Evolutionary conservation across 2,113 vertebrate species (phyloP).

Genomic region (Tretioscincus oriximinensis): DNA sequence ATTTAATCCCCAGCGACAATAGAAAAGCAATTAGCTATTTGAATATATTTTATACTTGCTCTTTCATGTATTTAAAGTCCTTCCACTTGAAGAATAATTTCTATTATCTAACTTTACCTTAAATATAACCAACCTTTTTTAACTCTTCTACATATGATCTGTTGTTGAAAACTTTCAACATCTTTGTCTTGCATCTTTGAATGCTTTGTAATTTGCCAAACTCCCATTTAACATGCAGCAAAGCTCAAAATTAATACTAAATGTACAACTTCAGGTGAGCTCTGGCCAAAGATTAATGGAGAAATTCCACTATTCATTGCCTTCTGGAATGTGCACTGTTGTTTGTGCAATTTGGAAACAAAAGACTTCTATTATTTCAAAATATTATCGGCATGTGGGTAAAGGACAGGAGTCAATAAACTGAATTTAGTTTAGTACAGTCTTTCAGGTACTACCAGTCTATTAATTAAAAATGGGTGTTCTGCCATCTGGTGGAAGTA

Average conservation of each 20-base stretch:
- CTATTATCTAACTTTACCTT: not conserved
- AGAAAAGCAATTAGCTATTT: too few species aligned
- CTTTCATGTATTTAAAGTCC: not conserved
- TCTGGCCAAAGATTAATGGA: too few species aligned
- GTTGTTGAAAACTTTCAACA: not conserved
- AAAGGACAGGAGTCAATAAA: not conserved
- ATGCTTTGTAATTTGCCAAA: not conserved
- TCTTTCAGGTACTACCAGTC: not conserved
- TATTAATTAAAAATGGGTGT: not conserved
- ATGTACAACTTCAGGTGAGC: too few species aligned
- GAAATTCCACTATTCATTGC: too few species aligned
- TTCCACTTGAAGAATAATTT: not conserved
- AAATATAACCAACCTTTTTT: not conserved
- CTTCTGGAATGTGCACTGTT: too few species aligned
- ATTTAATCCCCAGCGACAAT: too few species aligned
- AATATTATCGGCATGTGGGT: not conserved
- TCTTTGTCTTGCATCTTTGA: not conserved
- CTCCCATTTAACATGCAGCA: not conserved
- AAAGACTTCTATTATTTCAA: not conserved
- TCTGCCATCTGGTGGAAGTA: conserved; percentile 64
- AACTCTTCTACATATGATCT: too few species aligned
- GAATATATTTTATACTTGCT: not conserved
- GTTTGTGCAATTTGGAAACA: too few species aligned
- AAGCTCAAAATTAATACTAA: not conserved
- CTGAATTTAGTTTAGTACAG: too few species aligned